Percentiles rank a stretch among this genome's conserved stretches.
phyloP scores from a whole-genome alignment of 1,140 invertebrate genomes.

The Neomicropteryx cornuta region DNA sequence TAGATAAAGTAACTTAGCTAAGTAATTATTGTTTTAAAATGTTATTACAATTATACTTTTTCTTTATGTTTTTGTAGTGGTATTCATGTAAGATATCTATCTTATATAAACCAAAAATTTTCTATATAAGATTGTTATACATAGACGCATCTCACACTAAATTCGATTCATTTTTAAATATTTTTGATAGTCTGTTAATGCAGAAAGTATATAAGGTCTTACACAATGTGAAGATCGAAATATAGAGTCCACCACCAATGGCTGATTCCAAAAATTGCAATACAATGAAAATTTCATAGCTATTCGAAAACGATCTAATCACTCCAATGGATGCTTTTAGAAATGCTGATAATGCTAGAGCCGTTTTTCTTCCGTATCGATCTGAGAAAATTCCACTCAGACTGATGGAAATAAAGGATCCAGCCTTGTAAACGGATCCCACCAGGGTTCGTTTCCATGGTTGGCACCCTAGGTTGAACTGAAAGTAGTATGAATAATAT shows the following conservation, averaged over 20 bases:
- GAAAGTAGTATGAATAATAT: too few relatives aligned
- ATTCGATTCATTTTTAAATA: too few relatives aligned
- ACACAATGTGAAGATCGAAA: slow-evolving; percentile 36
- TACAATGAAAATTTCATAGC: slow-evolving; percentile 49
- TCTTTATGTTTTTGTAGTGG: too few relatives aligned
- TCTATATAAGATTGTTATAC: too few relatives aligned
- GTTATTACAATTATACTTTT: too few relatives aligned
- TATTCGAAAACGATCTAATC: slow-evolving; percentile 50
- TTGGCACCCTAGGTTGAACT: slow-evolving; percentile 35
- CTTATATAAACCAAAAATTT: too few relatives aligned
- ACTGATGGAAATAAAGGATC: slow-evolving; percentile 54
- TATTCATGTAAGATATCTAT: too few relatives aligned
- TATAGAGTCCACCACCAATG: slow-evolving; percentile 32
- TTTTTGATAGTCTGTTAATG: too few relatives aligned
- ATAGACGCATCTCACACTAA: too few relatives aligned
- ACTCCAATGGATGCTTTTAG: slow-evolving; percentile 48
- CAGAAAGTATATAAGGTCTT: too few relatives aligned
- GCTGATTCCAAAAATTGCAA: slow-evolving; percentile 56
- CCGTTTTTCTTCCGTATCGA: slow-evolving; percentile 47
- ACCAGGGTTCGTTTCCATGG: slow-evolving; percentile 58
- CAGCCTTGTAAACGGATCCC: slow-evolving; percentile 58
- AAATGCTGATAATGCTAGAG: slow-evolving; percentile 47
- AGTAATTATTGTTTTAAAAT: too few relatives aligned
- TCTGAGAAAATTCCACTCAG: slow-evolving; percentile 57
- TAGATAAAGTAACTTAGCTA: too few relatives aligned